Evolutionary conservation across 92 coral and sea anemone species (phyloP).

Genomic region (Epizoanthus rinbou): DNA sequence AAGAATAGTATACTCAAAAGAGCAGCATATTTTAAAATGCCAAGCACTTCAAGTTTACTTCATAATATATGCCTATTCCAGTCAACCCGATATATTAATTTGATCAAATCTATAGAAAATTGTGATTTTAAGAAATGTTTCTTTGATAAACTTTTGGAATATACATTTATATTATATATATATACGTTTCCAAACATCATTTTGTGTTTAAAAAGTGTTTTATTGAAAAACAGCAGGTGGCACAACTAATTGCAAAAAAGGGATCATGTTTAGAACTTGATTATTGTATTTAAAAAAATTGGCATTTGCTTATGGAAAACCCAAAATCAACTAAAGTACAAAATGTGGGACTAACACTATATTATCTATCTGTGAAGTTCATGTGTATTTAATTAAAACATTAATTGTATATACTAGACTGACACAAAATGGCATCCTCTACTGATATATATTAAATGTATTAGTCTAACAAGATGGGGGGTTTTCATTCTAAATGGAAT

Average conservation of each 20-base stretch:
- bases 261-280: slow-evolving; percentile 19
- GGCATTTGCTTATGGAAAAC: slow-evolving; percentile 4
- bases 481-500: neutral
- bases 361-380: slow-evolving; percentile 1
- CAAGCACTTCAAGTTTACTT: no score
- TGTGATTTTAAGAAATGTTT: neutral
- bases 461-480: neutral
- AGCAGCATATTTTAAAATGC: no score
- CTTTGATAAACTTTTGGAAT: neutral
- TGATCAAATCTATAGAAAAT: neutral
- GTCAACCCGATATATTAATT: no score
- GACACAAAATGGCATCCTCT: neutral
- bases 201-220: neutral
- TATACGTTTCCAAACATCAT: neutral
- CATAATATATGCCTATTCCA: no score
- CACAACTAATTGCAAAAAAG: slow-evolving; percentile 18
- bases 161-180: neutral
- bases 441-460: neutral
- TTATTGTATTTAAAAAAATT: neutral
- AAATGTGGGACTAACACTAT: slow-evolving; percentile 4
- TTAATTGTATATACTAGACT: neutral
- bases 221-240: slow-evolving; percentile 19
- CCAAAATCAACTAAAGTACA: neutral
- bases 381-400: neutral
- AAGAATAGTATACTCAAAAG: no score